phyloP scores from a whole-genome alignment of 2,797 vertebrate species.

The Lagodon rhomboides region DNA sequence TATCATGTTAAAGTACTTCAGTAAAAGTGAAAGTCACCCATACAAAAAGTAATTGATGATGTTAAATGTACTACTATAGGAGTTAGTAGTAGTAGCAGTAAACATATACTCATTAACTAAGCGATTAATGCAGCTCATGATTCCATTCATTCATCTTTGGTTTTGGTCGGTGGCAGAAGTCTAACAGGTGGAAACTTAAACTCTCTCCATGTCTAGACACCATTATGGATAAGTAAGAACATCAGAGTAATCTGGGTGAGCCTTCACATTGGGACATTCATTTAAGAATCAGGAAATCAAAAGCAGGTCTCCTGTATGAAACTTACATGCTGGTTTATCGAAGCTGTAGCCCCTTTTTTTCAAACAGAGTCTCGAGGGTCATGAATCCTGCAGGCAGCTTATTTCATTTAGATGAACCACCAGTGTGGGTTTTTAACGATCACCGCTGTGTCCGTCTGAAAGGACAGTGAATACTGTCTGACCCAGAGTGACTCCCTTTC shows the following conservation, averaged over 20 bases:
- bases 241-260: neutral
- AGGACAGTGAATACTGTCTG: slow-evolving; percentile 13
- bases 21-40: too few species aligned
- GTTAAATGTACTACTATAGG: too few species aligned
- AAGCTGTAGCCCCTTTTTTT: neutral
- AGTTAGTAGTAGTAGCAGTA: too few species aligned
- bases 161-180: slow-evolving; percentile 12
- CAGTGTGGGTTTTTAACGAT: slow-evolving; percentile 1
- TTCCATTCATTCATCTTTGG: neutral
- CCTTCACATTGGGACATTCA: too few species aligned
- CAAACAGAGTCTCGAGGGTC: neutral
- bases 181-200: slow-evolving; percentile 9
- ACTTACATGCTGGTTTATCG: neutral
- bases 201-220: neutral
- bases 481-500: slow-evolving; percentile 37
- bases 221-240: neutral
- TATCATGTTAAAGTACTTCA: too few species aligned
- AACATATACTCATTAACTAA: too few species aligned
- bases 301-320: neutral
- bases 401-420: slow-evolving; percentile 16
- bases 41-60: too few species aligned
- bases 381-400: neutral
- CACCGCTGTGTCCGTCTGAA: neutral
- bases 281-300: neutral
- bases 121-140: too few species aligned